A percentile compares a stretch with the other conserved stretches of the same genome.
Evolutionary conservation across 2,113 vertebrate genomes (phyloP).

Genomic region (Phrynosoma platyrhinos): DNA sequence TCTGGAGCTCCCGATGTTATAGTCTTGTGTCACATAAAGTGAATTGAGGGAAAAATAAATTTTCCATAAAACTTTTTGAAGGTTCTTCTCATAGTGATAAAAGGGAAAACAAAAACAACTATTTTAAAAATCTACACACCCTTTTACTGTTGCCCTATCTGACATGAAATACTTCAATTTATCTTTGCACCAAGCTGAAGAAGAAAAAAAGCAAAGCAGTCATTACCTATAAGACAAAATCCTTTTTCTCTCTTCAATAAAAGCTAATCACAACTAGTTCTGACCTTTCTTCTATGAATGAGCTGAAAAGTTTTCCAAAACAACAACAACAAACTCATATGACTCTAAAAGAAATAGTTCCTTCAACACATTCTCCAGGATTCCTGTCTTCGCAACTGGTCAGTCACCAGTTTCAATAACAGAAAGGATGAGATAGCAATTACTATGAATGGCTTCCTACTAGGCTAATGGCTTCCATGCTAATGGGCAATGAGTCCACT

Average conservation of each 20-base stretch:
- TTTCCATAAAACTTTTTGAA: background rate
- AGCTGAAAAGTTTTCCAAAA: background rate
- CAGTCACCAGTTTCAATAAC: no score
- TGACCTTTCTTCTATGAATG: background rate
- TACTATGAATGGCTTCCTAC: no score
- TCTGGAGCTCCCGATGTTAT: background rate
- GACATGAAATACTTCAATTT: conserved; percentile 12
- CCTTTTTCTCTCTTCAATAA: background rate
- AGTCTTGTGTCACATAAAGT: background rate
- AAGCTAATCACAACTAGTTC: background rate
- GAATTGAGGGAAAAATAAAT: background rate
- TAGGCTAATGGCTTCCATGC: no score
- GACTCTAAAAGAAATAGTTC: background rate
- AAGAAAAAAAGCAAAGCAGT: conserved; percentile 2
- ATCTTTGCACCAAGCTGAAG: background rate
- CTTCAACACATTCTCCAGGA: background rate
- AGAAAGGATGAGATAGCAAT: no score
- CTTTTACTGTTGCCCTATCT: conserved; percentile 4
- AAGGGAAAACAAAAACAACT: background rate
- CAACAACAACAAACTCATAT: background rate
- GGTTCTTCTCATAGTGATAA: background rate
- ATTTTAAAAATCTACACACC: background rate
- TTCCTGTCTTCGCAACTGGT: no score
- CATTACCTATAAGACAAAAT: background rate
- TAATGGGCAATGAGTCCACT: no score